Evolutionary conservation across 53 echinoderm and acorn worm genomes (phyloP).

Genomic region (Paelopatides confundens): DNA sequence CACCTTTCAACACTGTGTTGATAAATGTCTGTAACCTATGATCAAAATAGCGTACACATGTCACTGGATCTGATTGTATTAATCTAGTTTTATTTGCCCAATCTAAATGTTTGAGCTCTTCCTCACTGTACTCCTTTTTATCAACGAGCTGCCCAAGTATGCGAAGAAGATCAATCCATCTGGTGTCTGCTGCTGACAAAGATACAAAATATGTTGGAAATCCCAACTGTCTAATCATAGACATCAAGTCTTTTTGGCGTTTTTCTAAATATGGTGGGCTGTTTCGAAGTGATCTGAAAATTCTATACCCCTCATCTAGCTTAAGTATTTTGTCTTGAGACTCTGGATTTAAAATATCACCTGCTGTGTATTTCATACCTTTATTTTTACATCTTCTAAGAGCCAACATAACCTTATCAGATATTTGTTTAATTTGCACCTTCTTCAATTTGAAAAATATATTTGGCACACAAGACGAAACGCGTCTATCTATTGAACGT

Average conservation of each 20-base stretch:
- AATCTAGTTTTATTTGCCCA: conserved; percentile 22
- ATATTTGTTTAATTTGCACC: conserved; percentile 40
- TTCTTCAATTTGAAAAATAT: conserved; percentile 60
- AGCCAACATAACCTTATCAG: conserved; percentile 17
- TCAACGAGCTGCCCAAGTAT: conserved; percentile 47
- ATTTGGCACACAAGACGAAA: too few relatives aligned
- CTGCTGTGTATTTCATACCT: conserved; percentile 21
- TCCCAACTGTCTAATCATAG: conserved; percentile 56
- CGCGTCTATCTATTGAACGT: conserved; percentile 31
- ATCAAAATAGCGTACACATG: conserved; percentile 57
- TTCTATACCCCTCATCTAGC: conserved; percentile 52
- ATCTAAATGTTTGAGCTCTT: conserved; percentile 26
- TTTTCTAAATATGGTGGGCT: conserved; percentile 57
- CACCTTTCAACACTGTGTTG: not conserved
- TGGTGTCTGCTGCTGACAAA: conserved; percentile 55
- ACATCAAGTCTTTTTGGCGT: conserved; percentile 47
- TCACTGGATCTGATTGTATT: conserved; percentile 57
- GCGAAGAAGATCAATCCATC: conserved; percentile 41
- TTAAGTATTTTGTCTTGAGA: not conserved
- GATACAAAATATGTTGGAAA: conserved; percentile 58
- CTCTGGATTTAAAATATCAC: not conserved
- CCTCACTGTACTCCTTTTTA: conserved; percentile 19
- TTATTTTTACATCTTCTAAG: conserved; percentile 52
- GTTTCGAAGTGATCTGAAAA: conserved; percentile 37
- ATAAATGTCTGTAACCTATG: conserved; percentile 45